These are phyloP conservation scores for Pangasius sanitwongsei DNA, from an alignment of 2,797 vertebrate genomes.

Conservation along the genomic window DNA sequence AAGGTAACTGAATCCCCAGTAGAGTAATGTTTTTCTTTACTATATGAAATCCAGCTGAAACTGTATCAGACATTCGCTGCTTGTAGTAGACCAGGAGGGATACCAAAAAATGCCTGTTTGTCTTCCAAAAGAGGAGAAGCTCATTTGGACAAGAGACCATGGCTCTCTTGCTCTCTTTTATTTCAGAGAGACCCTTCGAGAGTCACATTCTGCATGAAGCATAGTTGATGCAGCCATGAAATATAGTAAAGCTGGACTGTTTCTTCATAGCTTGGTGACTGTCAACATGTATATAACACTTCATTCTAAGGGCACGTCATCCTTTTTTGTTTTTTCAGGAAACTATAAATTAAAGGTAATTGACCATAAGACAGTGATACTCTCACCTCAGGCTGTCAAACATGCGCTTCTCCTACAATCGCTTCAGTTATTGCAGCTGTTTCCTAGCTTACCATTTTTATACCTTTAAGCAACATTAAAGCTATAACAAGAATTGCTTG, in stretches of 20 bases:
- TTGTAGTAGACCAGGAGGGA: constrained; percentile 37
- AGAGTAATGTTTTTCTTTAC: constrained; percentile 42
- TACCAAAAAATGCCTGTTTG: constrained; percentile 31
- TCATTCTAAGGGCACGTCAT: neutral
- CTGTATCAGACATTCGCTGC: constrained; percentile 29
- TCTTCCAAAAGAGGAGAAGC: constrained; percentile 19
- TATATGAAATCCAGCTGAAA: constrained; percentile 41
- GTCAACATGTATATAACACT: neutral
- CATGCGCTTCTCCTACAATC: neutral
- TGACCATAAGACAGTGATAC: neutral
- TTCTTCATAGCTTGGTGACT: neutral
- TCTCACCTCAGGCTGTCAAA: neutral
- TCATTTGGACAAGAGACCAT: neutral
- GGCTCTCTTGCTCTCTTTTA: neutral
- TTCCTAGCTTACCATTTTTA: neutral
- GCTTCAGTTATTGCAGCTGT: neutral
- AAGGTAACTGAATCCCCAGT: constrained; percentile 29
- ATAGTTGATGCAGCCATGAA: neutral
- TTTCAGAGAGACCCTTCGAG: neutral
- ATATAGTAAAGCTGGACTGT: neutral
- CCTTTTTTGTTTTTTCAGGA: neutral
- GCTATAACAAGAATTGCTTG: neutral
- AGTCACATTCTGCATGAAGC: neutral
- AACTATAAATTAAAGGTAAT: constrained; percentile 2
- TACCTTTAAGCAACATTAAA: neutral